A percentile compares a stretch with the other conserved stretches of the same genome.
Conservation (phyloP, 1,140 invertebrate species). For the Notospermus geniculatus region DNA sequence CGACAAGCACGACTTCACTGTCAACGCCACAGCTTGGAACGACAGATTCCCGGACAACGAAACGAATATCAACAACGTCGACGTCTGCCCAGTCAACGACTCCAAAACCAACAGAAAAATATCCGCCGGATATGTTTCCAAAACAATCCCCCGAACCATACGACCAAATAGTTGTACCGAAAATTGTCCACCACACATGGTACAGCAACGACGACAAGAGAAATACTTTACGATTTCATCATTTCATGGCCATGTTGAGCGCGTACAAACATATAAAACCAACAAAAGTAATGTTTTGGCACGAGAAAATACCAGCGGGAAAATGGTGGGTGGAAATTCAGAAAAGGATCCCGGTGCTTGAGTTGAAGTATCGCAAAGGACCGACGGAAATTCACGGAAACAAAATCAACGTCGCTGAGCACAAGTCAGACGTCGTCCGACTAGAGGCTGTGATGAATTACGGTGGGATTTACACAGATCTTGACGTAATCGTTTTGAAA, state of each 20-base stretch:
- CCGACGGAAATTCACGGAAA: conserved; percentile 11
- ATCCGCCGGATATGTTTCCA: too few relatives aligned
- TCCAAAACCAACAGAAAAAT: too few relatives aligned
- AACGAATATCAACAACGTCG: too few relatives aligned
- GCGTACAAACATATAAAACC: conserved; percentile 3
- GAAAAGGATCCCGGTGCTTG: conserved; percentile 11
- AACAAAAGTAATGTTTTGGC: conserved; percentile 10
- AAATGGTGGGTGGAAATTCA: background rate
- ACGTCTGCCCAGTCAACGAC: too few relatives aligned
- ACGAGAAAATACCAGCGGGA: conserved; percentile 9
- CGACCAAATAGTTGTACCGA: conserved; percentile 2
- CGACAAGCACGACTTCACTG: too few relatives aligned
- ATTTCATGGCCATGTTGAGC: conserved; percentile 11
- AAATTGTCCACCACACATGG: conserved; percentile 14
- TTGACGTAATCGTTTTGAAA: conserved; percentile 17
- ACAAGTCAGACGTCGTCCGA: conserved; percentile 16
- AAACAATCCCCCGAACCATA: too few relatives aligned
- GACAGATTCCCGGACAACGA: too few relatives aligned
- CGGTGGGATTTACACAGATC: conserved; percentile 21
- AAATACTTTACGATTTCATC: conserved; percentile 13
- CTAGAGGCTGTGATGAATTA: conserved; percentile 10
- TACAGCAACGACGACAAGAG: background rate
- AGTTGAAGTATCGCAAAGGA: conserved; percentile 16
- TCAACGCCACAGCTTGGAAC: too few relatives aligned
- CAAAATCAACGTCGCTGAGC: conserved; percentile 1